Percentiles rank a stretch among this genome's conserved stretches.
Evolutionary conservation across 2,797 vertebrate species (phyloP).

Genomic region (Sebastolobus alascanus): DNA sequence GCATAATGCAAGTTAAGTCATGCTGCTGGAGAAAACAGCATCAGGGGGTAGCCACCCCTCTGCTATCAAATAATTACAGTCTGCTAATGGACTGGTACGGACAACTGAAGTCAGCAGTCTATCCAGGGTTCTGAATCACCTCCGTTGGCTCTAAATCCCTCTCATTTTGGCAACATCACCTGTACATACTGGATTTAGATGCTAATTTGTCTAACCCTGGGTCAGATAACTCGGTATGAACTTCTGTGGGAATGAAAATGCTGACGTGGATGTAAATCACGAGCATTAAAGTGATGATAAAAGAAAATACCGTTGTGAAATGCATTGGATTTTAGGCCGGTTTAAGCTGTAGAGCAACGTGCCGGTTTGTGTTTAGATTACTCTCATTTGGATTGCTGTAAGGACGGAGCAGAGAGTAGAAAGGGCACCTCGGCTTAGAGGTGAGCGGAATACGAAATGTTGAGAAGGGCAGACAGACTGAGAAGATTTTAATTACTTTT

Average conservation of each 20-base stretch:
- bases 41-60: slow-evolving; percentile 57
- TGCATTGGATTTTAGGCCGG: slow-evolving; percentile 65
- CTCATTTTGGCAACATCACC: slow-evolving; percentile 73
- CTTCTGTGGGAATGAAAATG: slow-evolving; percentile 69
- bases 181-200: slow-evolving; percentile 80
- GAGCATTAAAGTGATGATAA: slow-evolving; percentile 70
- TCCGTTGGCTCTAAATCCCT: slow-evolving; percentile 67
- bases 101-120: slow-evolving; percentile 77
- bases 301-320: slow-evolving; percentile 67
- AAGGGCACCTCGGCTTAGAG: slow-evolving; percentile 38
- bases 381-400: slow-evolving; percentile 62
- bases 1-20: slow-evolving; percentile 67
- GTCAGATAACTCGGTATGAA: slow-evolving; percentile 73
- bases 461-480: slow-evolving; percentile 50
- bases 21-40: slow-evolving; percentile 61
- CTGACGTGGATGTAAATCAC: slow-evolving; percentile 78
- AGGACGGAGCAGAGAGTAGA: slow-evolving; percentile 33
- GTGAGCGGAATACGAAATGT: slow-evolving; percentile 64
- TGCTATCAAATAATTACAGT: slow-evolving; percentile 83
- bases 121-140: slow-evolving; percentile 59
- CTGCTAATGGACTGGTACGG: slow-evolving; percentile 77
- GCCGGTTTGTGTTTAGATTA: slow-evolving; percentile 66
- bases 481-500: slow-evolving; percentile 76
- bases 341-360: slow-evolving; percentile 67
- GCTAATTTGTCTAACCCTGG: slow-evolving; percentile 82